These are phyloP conservation scores for Albula goreensis DNA, from an alignment of 2,113 vertebrate species.

Conservation along the genomic window DNA sequence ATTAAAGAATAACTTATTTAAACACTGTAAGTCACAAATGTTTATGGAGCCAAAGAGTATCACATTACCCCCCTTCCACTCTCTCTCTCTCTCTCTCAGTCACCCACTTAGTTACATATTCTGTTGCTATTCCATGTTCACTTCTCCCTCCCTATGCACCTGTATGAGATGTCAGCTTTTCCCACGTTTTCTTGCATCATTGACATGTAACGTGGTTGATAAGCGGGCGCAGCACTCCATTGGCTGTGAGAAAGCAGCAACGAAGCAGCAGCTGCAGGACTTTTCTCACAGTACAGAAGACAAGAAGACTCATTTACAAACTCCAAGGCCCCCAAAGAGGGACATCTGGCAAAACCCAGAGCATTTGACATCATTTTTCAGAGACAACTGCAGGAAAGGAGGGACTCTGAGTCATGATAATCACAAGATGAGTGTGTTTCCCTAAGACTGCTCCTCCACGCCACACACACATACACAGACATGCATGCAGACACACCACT, in stretches of 20 bases:
- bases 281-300: neutral
- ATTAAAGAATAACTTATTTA: neutral
- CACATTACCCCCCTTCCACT: neutral
- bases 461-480: no score
- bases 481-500: no score
- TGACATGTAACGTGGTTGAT: neutral
- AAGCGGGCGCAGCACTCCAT: neutral
- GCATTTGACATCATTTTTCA: neutral
- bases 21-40: neutral
- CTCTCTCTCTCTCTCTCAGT: neutral
- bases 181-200: neutral
- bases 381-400: neutral
- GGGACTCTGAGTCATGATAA: neutral
- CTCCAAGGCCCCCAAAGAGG: neutral
- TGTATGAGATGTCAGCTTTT: neutral
- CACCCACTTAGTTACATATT: neutral
- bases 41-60: no score
- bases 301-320: neutral
- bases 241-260: neutral
- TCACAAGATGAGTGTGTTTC: neutral
- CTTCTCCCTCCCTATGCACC: neutral
- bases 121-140: neutral
- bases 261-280: neutral
- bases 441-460: neutral
- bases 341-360: neutral